A percentile compares a stretch with the other conserved stretches of the same genome.
Conservation (phyloP, 2,113 vertebrate genomes). For the Corynorhinus townsendii region DNA sequence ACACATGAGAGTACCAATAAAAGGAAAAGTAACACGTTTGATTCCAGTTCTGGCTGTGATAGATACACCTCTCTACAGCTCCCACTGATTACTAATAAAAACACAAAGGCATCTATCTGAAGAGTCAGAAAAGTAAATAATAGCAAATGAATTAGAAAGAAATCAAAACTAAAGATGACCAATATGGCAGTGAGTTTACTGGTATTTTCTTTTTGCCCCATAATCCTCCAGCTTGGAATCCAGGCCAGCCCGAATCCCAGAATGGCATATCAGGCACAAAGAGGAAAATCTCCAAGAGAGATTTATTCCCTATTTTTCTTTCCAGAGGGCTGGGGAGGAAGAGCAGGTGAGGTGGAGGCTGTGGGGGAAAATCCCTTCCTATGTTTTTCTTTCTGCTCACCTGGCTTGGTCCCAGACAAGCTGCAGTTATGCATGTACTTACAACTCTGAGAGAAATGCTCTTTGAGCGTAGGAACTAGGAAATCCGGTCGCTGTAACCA, state of each 20-base stretch:
- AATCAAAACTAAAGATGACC: neutral
- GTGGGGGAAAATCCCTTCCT: neutral
- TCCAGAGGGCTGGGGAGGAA: neutral
- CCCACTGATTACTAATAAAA: neutral
- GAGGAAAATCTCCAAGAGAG: neutral
- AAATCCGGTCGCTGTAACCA: neutral
- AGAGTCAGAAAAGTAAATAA: neutral
- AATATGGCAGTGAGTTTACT: neutral
- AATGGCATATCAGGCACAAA: neutral
- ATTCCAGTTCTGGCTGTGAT: neutral
- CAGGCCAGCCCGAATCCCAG: neutral
- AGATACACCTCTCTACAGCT: neutral
- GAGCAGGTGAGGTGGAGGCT: neutral
- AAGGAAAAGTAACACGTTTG: neutral
- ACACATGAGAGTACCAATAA: neutral
- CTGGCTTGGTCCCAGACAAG: neutral
- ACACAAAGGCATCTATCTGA: neutral
- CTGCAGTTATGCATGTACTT: no score
- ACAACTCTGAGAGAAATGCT: neutral
- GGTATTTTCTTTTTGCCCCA: neutral
- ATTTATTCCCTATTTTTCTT: neutral
- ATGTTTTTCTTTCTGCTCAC: neutral
- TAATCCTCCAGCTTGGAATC: neutral
- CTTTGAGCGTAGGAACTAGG: neutral
- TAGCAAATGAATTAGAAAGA: neutral